phyloP scores from a whole-genome alignment of 2,888 invertebrate species.

The Labia minor region DNA sequence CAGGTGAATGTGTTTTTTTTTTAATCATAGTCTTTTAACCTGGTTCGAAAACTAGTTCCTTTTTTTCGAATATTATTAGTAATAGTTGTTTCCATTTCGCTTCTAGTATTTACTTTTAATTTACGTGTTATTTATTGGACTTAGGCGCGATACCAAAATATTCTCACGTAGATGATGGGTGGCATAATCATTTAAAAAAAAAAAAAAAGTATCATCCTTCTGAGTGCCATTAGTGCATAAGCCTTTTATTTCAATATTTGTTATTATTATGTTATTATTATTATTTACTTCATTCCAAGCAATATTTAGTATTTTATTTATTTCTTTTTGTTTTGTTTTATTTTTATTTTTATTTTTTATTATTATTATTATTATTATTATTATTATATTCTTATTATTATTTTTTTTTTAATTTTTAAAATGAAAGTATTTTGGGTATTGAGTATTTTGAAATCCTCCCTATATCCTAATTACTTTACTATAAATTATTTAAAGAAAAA shows the following conservation, averaged over 20 bases:
- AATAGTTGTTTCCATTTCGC: neutral
- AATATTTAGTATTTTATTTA: slow-evolving; percentile 9
- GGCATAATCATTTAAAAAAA: neutral
- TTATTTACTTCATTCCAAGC: slow-evolving; percentile 9
- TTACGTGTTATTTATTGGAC: neutral
- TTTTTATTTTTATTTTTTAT: slow-evolving; percentile 53
- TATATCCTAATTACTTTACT: neutral
- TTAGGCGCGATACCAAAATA: neutral
- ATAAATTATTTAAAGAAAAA: slow-evolving; percentile 13
- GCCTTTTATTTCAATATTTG: neutral
- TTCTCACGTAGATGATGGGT: neutral
- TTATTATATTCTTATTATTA: slow-evolving; percentile 31
- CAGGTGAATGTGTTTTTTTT: neutral
- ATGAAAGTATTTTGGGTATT: slow-evolving; percentile 35
- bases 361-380: too few relatives aligned
- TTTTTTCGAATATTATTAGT: neutral
- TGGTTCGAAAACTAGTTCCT: slow-evolving; percentile 7
- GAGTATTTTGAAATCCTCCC: slow-evolving; percentile 1
- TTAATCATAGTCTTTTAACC: neutral
- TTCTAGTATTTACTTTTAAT: neutral
- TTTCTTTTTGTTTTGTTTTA: slow-evolving; percentile 45
- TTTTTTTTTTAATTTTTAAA: neutral
- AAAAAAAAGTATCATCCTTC: neutral
- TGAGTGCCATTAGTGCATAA: neutral
- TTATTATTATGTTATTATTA: slow-evolving; percentile 15